phyloP scores from a whole-genome alignment of 2,113 vertebrate species.

The Calyptommatus sinebrachiatus region DNA sequence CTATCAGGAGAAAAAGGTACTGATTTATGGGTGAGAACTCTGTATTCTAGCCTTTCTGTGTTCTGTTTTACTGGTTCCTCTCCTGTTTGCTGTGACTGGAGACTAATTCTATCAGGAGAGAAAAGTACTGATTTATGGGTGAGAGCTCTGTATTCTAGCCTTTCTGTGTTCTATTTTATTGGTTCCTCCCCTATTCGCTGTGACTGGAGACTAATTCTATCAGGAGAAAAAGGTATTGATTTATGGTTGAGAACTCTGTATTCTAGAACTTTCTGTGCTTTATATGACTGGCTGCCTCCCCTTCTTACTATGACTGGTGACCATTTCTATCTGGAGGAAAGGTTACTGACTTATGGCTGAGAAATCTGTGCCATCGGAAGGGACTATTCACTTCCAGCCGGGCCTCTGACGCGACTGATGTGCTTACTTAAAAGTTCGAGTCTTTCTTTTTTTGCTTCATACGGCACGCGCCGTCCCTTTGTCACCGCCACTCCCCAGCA shows the following conservation, averaged over 20 bases:
- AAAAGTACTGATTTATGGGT: too few species aligned
- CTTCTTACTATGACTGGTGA: too few species aligned
- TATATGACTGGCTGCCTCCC: too few species aligned
- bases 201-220: fast-evolving
- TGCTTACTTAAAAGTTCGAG: not conserved
- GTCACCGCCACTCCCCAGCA: not conserved
- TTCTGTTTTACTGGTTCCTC: too few species aligned
- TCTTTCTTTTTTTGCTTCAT: not conserved
- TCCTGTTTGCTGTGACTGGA: too few species aligned
- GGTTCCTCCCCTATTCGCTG: too few species aligned
- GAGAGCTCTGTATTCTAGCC: too few species aligned
- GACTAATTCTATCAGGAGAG: not conserved
- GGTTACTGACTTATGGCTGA: not conserved
- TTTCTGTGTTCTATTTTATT: too few species aligned
- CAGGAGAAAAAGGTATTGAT: not conserved
- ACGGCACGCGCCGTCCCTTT: not conserved
- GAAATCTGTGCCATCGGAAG: not conserved
- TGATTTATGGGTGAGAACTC: too few species aligned
- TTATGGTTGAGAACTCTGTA: not conserved
- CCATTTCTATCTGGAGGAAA: not conserved
- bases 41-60: too few species aligned
- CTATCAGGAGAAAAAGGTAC: too few species aligned
- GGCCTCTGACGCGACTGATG: not conserved
- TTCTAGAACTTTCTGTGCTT: too few species aligned
- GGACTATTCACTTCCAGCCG: not conserved